phyloP scores from a whole-genome alignment of 2,113 vertebrate species.

The Danio rerio region DNA sequence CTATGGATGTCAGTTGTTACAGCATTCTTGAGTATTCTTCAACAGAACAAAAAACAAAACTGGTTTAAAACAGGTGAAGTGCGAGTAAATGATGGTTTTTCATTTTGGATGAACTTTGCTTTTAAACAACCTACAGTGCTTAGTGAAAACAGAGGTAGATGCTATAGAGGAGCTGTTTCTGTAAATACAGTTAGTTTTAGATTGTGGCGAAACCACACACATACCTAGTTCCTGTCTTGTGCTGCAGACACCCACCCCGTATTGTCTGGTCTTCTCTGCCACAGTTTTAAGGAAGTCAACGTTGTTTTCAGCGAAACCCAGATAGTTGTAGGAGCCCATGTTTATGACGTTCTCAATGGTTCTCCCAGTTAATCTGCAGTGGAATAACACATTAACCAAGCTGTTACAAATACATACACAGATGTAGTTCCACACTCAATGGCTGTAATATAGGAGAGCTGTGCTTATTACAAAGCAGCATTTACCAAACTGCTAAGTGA shows the following conservation, averaged over 20 bases:
- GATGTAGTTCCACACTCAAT: neutral
- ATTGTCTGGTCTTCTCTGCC: slow-evolving; percentile 77
- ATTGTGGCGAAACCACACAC: slow-evolving; percentile 3
- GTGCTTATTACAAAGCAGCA: no score
- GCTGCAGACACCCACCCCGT: slow-evolving; percentile 89
- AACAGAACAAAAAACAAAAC: no score
- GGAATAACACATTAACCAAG: neutral
- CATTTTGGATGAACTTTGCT: no score
- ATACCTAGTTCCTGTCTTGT: slow-evolving; percentile 92
- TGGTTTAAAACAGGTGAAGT: no score
- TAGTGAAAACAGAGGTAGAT: slow-evolving; percentile 5
- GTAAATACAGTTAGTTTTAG: neutral
- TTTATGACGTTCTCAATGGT: slow-evolving; percentile 89
- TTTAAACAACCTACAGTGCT: neutral
- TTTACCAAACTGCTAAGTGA: no score
- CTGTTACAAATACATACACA: no score
- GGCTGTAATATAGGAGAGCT: neutral
- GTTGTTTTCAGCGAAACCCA: slow-evolving; percentile 89
- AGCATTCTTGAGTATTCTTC: no score
- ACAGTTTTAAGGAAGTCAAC: slow-evolving; percentile 84
- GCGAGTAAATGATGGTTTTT: no score
- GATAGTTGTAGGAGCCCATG: slow-evolving; percentile 97
- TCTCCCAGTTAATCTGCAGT: slow-evolving; percentile 84
- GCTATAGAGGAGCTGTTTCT: neutral
- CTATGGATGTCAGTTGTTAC: no score